Evolutionary conservation across 35 echinoderm and acorn worm species (phyloP).

Genomic region (Anneissia japonica): DNA sequence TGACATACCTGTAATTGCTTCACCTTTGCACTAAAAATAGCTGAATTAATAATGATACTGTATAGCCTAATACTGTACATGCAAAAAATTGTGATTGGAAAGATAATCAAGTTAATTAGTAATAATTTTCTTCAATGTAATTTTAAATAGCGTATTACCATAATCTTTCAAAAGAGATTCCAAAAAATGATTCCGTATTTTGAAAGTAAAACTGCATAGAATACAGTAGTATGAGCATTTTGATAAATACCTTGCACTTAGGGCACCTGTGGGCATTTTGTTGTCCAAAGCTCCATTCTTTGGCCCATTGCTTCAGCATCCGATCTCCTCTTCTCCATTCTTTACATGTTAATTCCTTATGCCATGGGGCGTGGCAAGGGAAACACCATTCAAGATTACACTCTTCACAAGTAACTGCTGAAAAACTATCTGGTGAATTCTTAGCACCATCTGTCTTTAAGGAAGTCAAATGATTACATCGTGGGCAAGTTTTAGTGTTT

Average conservation of each 20-base stretch:
- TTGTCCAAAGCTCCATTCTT: slow-evolving; percentile 22
- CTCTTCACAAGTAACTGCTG: slow-evolving; percentile 6
- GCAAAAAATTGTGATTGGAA: too few relatives aligned
- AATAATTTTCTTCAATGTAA: too few relatives aligned
- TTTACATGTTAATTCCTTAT: slow-evolving; percentile 21
- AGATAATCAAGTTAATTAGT: too few relatives aligned
- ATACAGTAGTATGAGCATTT: not conserved
- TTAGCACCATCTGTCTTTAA: slow-evolving; percentile 21
- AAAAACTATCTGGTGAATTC: not conserved
- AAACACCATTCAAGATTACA: slow-evolving; percentile 46
- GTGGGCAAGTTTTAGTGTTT: slow-evolving; percentile 31
- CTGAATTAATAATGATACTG: too few relatives aligned
- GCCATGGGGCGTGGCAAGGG: slow-evolving; percentile 47
- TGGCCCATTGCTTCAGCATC: slow-evolving; percentile 38
- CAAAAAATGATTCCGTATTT: too few relatives aligned
- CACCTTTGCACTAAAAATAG: too few relatives aligned
- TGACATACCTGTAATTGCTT: too few relatives aligned
- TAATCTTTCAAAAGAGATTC: too few relatives aligned
- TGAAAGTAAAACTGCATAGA: too few relatives aligned
- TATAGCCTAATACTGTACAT: too few relatives aligned
- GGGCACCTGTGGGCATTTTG: slow-evolving; percentile 35
- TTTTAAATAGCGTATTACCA: too few relatives aligned
- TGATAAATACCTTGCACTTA: slow-evolving; percentile 44
- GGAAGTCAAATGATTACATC: slow-evolving; percentile 14
- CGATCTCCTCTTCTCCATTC: slow-evolving; percentile 36